These are phyloP conservation scores for Coenonympha glycerion DNA, from an alignment of 2,888 invertebrate species.

Conservation along the genomic window DNA sequence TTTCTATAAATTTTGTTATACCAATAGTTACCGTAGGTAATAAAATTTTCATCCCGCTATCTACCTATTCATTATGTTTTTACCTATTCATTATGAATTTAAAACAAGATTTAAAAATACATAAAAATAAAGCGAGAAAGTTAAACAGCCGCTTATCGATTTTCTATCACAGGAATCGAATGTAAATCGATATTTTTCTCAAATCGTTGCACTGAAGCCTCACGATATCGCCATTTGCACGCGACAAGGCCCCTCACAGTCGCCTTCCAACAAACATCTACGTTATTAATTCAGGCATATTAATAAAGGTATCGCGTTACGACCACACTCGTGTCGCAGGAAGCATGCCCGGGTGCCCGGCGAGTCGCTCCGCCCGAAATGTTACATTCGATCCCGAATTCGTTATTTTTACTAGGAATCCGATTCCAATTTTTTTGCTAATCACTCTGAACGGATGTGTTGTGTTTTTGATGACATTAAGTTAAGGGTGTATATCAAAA, in stretches of 20 bases:
- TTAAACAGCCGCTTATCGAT: constrained; percentile 12
- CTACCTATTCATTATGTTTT: no score
- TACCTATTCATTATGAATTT: no score
- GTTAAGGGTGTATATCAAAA: no score
- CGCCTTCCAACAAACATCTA: constrained; percentile 66
- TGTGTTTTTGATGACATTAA: neutral
- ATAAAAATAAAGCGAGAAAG: no score
- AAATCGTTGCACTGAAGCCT: constrained; percentile 65
- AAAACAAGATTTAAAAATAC: no score
- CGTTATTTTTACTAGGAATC: constrained; percentile 39
- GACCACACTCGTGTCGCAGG: constrained; percentile 73
- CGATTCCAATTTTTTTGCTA: constrained; percentile 10
- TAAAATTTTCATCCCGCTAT: no score
- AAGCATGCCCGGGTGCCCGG: constrained; percentile 67
- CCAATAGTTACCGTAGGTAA: no score
- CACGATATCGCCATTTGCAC: constrained; percentile 65
- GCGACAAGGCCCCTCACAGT: constrained; percentile 61
- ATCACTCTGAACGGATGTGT: neutral
- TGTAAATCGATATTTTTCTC: constrained; percentile 65
- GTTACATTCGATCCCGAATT: constrained; percentile 47
- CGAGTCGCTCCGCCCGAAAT: constrained; percentile 67
- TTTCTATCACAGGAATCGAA: constrained; percentile 30
- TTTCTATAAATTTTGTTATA: no score
- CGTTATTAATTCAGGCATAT: constrained; percentile 74
- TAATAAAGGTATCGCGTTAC: constrained; percentile 68